phyloP scores from a whole-genome alignment of 2,888 invertebrate genomes.

The Mesorhabditis belari region DNA sequence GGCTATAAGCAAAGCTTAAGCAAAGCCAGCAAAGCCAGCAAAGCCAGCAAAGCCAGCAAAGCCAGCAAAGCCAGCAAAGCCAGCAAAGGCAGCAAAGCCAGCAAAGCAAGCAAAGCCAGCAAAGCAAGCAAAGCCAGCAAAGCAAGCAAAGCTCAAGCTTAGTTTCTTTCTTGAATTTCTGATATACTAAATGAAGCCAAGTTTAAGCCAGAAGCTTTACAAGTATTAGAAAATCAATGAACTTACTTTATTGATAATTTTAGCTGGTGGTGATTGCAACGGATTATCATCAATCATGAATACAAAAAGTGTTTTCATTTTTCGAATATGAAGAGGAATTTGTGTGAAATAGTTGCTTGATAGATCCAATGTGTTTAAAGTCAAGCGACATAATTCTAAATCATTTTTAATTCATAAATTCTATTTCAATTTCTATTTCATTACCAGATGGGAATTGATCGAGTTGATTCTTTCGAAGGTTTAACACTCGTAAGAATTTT shows the following conservation, averaged over 20 bases:
- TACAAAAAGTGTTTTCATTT: conserved; percentile 17
- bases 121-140: too few relatives aligned
- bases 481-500: conserved; percentile 9
- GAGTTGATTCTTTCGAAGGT: conserved; percentile 7
- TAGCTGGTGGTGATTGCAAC: conserved; percentile 13
- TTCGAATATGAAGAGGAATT: conserved; percentile 22
- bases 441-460: conserved; percentile 12
- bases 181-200: too few relatives aligned
- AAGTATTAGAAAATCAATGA: neutral
- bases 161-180: too few relatives aligned
- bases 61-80: too few relatives aligned
- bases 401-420: neutral
- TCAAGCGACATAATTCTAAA: conserved; percentile 18
- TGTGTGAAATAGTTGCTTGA: conserved; percentile 21
- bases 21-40: too few relatives aligned
- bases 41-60: too few relatives aligned
- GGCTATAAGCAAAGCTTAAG: too few relatives aligned
- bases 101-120: too few relatives aligned
- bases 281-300: conserved; percentile 13
- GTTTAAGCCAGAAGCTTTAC: too few relatives aligned
- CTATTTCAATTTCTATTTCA: neutral
- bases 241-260: conserved; percentile 14
- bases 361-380: conserved; percentile 23
- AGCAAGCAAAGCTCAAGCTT: too few relatives aligned
- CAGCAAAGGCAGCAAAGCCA: too few relatives aligned